A percentile compares a stretch with the other conserved stretches of the same genome.
These are phyloP conservation scores for Neocrepidodera transversa DNA, from an alignment of 2,888 invertebrate species.

Conservation along the genomic window DNA sequence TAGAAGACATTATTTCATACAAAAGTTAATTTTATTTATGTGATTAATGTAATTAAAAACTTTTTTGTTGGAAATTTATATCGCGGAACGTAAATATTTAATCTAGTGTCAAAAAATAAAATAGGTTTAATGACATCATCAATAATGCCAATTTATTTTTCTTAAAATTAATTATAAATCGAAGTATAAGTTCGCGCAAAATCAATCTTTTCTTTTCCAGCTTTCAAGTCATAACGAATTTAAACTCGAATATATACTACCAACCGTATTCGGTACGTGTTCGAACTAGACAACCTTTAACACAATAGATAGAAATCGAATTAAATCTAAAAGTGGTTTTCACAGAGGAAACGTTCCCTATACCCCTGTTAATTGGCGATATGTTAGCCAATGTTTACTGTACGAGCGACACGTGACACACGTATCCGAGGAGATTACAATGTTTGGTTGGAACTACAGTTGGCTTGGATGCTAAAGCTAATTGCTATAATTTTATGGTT, in stretches of 20 bases:
- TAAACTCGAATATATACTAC: background rate
- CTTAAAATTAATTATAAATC: too few relatives aligned
- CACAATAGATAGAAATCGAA: slow-evolving; percentile 5
- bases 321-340: slow-evolving; percentile 13
- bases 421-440: slow-evolving; percentile 29
- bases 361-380: slow-evolving; percentile 27
- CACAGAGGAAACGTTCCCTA: slow-evolving; percentile 1
- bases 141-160: too few relatives aligned
- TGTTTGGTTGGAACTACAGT: slow-evolving; percentile 25
- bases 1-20: too few relatives aligned
- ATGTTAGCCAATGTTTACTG: slow-evolving; percentile 32
- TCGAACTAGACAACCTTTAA: slow-evolving; percentile 1
- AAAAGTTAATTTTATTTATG: too few relatives aligned
- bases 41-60: too few relatives aligned
- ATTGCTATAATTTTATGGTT: slow-evolving; percentile 38
- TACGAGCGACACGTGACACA: slow-evolving; percentile 29
- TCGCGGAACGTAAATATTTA: too few relatives aligned
- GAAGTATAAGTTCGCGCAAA: too few relatives aligned
- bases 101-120: too few relatives aligned
- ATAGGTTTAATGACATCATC: too few relatives aligned
- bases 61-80: too few relatives aligned
- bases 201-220: too few relatives aligned
- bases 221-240: background rate
- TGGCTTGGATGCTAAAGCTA: slow-evolving; percentile 16
- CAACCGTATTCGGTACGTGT: background rate